A percentile compares a stretch with the other conserved stretches of the same genome.
Evolutionary conservation across 1,140 invertebrate species (phyloP).

Genomic region (Musca domestica): DNA sequence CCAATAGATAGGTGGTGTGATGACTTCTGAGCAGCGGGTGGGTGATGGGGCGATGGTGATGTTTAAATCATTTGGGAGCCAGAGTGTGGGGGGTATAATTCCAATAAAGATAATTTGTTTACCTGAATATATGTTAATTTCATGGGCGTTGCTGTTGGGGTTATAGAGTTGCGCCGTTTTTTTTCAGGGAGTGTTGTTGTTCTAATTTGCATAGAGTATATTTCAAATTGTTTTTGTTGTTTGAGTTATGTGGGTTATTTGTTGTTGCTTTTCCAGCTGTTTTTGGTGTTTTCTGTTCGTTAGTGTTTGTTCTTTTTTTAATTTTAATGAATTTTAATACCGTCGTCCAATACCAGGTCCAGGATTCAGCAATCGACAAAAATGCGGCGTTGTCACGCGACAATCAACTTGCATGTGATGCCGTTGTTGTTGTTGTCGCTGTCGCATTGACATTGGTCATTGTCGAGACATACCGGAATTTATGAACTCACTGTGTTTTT

Average conservation of each 20-base stretch:
- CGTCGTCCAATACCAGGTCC: conserved; percentile 46
- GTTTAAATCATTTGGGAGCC: too few relatives aligned
- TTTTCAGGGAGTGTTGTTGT: not conserved
- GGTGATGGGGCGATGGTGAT: too few relatives aligned
- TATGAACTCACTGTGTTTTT: conserved; percentile 50
- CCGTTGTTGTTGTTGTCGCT: conserved; percentile 29
- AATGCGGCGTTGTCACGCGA: conserved; percentile 53
- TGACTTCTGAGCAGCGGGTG: too few relatives aligned
- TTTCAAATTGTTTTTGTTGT: not conserved
- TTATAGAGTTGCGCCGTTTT: not conserved
- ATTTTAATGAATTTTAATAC: conserved; percentile 34
- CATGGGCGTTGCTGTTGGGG: not conserved
- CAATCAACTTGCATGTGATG: conserved; percentile 38
- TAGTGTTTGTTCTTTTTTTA: not conserved
- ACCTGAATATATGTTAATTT: too few relatives aligned
- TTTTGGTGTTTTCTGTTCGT: not conserved
- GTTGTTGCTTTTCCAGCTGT: not conserved
- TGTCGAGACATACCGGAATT: conserved; percentile 36
- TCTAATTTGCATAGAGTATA: not conserved
- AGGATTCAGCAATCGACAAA: conserved; percentile 52
- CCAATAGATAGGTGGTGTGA: too few relatives aligned
- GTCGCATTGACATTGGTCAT: conserved; percentile 51
- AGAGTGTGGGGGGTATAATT: too few relatives aligned
- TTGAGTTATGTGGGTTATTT: not conserved
- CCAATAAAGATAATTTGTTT: too few relatives aligned